Evolutionary conservation across 2,888 invertebrate species (phyloP).

Genomic region (Apomyelois bistriatella): DNA sequence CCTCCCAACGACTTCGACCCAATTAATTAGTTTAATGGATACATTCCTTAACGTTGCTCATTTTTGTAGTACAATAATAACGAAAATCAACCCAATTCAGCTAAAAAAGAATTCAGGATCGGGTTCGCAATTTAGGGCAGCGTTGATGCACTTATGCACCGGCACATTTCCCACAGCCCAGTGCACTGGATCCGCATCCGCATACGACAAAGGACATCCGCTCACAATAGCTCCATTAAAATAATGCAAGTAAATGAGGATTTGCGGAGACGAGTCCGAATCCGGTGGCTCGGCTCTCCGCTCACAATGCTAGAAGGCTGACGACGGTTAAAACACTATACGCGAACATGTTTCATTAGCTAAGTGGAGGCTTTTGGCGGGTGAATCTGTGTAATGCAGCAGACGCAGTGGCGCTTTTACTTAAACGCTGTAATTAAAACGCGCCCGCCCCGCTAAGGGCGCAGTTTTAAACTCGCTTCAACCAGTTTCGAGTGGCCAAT

Average conservation of each 20-base stretch:
- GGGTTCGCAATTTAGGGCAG: constrained; percentile 60
- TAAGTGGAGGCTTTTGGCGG: constrained; percentile 80
- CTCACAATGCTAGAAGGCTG: constrained; percentile 57
- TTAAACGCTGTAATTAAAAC: constrained; percentile 79
- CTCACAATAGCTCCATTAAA: constrained; percentile 79
- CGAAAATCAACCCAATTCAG: constrained; percentile 40
- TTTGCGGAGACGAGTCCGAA: constrained; percentile 73
- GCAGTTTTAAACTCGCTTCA: constrained; percentile 72
- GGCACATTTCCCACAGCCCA: constrained; percentile 67
- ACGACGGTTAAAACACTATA: constrained; percentile 72
- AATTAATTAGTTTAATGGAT: constrained; percentile 74
- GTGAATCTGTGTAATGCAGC: constrained; percentile 78
- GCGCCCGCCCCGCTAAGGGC: constrained; percentile 64
- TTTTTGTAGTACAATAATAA: constrained; percentile 53
- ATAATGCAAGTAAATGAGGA: constrained; percentile 81
- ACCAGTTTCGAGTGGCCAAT: constrained; percentile 73
- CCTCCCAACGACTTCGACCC: constrained; percentile 54
- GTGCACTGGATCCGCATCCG: constrained; percentile 59
- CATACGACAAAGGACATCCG: constrained; percentile 74
- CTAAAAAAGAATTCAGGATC: constrained; percentile 54
- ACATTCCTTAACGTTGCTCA: constrained; percentile 49
- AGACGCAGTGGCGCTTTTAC: constrained; percentile 74
- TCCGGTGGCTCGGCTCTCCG: constrained; percentile 49
- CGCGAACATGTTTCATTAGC: constrained; percentile 81
- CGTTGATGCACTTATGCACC: constrained; percentile 67